Conservation (phyloP, 2,113 vertebrate genomes). For the Podarcis muralis region DNA sequence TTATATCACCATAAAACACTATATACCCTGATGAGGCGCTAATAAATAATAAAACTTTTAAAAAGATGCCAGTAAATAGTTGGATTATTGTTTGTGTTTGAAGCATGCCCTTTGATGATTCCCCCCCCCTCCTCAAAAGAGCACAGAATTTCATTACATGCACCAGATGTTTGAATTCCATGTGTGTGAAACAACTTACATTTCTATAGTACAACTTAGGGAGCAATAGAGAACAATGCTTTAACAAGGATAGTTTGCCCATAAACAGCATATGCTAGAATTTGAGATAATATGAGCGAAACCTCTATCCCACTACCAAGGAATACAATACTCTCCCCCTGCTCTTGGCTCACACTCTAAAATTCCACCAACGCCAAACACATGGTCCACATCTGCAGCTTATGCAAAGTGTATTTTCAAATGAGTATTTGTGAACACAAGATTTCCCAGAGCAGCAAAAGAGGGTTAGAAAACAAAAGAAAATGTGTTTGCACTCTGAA, state of each 20-base stretch:
- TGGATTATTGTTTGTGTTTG: not conserved
- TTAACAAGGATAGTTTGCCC: not conserved
- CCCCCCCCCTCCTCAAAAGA: not conserved
- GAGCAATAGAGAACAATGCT: not conserved
- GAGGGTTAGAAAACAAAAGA: not conserved
- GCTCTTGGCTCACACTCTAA: not conserved
- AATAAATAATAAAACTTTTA: not conserved
- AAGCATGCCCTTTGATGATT: not conserved
- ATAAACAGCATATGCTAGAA: slow-evolving; percentile 44
- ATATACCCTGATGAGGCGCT: not conserved
- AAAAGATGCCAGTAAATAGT: not conserved
- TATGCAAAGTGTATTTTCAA: not conserved
- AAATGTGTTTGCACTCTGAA: not conserved
- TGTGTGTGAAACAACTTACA: not conserved
- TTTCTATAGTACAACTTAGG: slow-evolving; percentile 27
- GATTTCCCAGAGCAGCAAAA: slow-evolving; percentile 15
- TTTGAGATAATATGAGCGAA: slow-evolving; percentile 23
- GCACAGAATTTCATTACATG: not conserved
- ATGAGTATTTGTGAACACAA: not conserved
- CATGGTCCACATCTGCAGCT: not conserved
- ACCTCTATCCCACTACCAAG: slow-evolving; percentile 24
- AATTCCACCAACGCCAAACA: slow-evolving; percentile 4
- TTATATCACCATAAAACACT: not conserved
- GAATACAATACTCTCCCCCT: not conserved
- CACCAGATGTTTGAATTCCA: not conserved